Base-by-base conservation (phyloP, 1,140 invertebrate genomes). In the Akabosia matsudoensis region DNA sequence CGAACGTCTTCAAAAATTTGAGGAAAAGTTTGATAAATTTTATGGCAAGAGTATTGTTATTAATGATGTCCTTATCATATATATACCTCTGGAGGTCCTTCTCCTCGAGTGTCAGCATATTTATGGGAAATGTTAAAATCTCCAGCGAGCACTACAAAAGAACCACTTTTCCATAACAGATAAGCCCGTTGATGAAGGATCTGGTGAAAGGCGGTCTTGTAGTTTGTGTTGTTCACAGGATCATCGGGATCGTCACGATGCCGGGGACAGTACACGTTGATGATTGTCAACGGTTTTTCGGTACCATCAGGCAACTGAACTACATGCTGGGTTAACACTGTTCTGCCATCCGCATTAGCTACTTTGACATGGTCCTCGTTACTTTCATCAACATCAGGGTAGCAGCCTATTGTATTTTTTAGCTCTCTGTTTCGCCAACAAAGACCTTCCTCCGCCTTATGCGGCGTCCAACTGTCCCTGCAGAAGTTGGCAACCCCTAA, bases 211-310 rank as follows among this genome's bases (percentile, higher is more conserved):
- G 82, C 79, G n/a, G 87, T 78, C 80, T 89, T 88, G 79, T 84
- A 89, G 1, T 73, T 37, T 24, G 0, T 56, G 30, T 79, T 79
- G 22, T 22, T 64, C 7, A 18, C 18, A 56, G 87, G 79, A 70
- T 88, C 88, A 24, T 84, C 83, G 54, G 84, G 84, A 1, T 87
- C 86, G 33, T 84, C 82, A 74, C 87, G 86, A 31, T 84, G 85
- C 71, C 87, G 76, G 3, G 88, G 88, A 79, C 88, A 88, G 80
- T 89, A 89, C 13, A 89, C 85, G 81, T 89, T 89, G 74, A 89
- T 86, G 4, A 89, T 77, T 10, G 83, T 83, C 67, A 88, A 74
- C n/a, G 80, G 77, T 64, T 74, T 74, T 2, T 81, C 74, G 64
- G 79, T 74, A 33, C 83, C 83, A 54, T 76, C 56, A 7, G 79